Conservation (phyloP, 1,140 invertebrate species). For the Drosophila tani region DNA sequence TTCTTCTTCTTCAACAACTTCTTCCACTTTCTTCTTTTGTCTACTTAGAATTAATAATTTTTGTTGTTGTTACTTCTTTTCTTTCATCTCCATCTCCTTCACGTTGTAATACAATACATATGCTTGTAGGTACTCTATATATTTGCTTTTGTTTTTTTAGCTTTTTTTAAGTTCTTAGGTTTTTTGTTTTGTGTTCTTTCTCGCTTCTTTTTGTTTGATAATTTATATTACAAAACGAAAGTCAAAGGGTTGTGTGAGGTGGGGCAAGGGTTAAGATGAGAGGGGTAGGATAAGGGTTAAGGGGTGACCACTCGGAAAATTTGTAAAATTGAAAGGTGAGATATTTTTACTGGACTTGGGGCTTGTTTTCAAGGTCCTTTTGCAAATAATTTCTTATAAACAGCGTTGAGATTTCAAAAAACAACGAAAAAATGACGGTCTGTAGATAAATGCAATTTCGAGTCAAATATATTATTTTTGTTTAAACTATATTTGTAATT, state of each 20-base stretch:
- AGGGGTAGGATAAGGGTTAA: background rate
- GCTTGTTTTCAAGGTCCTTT: background rate
- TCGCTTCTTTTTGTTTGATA: conserved; percentile 31
- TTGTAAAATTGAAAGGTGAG: background rate
- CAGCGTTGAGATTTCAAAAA: too few relatives aligned
- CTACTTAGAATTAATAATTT: conserved; percentile 81
- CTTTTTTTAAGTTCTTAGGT: conserved; percentile 9
- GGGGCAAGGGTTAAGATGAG: conserved; percentile 4
- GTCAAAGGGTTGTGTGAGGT: conserved; percentile 13
- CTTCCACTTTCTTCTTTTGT: conserved; percentile 41
- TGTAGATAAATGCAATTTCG: too few relatives aligned
- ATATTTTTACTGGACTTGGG: background rate
- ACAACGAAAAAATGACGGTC: too few relatives aligned
- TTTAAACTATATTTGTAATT: too few relatives aligned
- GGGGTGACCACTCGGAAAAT: background rate
- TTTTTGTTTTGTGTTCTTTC: background rate
- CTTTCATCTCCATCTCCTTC: conserved; percentile 23
- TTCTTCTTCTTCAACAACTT: conserved; percentile 2
- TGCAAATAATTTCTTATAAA: too few relatives aligned
- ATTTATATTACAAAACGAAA: conserved; percentile 45
- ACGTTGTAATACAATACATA: conserved; percentile 50
- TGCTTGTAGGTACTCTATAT: conserved; percentile 50
- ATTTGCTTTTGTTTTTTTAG: conserved; percentile 34
- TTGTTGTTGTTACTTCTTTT: conserved; percentile 55
- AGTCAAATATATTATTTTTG: too few relatives aligned